A percentile compares a stretch with the other conserved stretches of the same genome.
Evolutionary conservation across 2,113 vertebrate genomes (phyloP).

Genomic region (Turdus rufiventris): DNA sequence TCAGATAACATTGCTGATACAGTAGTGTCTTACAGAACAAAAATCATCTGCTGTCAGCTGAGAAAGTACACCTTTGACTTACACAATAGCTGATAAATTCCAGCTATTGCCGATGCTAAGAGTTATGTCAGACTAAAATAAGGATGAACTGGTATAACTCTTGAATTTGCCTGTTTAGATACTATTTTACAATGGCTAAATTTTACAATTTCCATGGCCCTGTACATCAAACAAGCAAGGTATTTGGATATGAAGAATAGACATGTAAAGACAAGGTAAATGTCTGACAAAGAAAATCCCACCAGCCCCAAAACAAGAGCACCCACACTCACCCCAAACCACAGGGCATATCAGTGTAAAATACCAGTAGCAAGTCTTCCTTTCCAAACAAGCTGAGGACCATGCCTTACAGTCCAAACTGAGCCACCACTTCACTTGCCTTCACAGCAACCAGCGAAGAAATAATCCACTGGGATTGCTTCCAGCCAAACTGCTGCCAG

Average conservation of each 20-base stretch:
- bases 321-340: accelerated
- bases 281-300: background rate
- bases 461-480: background rate
- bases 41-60: background rate
- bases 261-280: background rate
- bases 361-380: background rate
- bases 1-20: background rate
- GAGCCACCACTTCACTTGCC: no score
- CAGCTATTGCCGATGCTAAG: background rate
- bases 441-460: background rate
- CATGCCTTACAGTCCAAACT: background rate
- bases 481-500: background rate
- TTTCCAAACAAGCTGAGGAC: background rate
- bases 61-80: background rate
- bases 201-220: background rate
- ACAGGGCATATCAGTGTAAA: background rate
- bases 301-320: background rate
- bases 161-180: background rate
- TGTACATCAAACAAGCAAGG: background rate
- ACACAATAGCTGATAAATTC: background rate
- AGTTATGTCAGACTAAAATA: background rate
- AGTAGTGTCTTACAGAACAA: background rate
- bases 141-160: background rate
- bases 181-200: background rate
- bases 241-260: background rate